Percentiles rank a stretch among this genome's conserved stretches.
Conservation (phyloP, 2,113 vertebrate species). For the Bubalus kerabau region DNA sequence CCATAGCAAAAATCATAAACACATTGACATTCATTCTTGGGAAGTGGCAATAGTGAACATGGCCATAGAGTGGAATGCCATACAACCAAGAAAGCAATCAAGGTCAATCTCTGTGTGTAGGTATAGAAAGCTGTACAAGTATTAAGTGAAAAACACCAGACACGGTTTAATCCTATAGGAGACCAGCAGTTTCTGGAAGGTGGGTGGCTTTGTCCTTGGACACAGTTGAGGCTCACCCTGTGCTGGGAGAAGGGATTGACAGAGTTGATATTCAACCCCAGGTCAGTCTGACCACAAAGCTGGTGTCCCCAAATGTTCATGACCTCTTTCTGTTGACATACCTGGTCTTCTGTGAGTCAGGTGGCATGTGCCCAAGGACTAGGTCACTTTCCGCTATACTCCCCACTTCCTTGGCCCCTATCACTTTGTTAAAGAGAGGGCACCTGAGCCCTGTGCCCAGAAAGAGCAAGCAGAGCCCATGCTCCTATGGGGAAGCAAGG, state of each 20-base stretch:
- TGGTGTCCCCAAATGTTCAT: neutral
- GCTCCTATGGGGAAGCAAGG: neutral
- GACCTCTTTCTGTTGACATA: neutral
- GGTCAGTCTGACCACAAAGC: neutral
- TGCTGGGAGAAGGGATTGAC: neutral
- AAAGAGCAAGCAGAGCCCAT: neutral
- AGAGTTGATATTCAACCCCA: neutral
- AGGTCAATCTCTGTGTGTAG: neutral
- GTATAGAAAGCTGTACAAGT: neutral
- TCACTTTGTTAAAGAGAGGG: neutral
- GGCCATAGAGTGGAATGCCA: rapidly evolving
- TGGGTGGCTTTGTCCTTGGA: neutral
- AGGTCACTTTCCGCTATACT: neutral
- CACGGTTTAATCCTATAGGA: neutral
- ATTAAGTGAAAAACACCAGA: neutral
- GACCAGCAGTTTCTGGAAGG: neutral
- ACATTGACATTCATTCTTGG: neutral
- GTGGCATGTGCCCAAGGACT: neutral
- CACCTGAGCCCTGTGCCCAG: neutral
- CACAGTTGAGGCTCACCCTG: neutral
- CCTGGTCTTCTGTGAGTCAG: neutral
- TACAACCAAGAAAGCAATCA: neutral
- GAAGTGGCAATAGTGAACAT: neutral
- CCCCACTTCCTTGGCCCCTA: neutral
- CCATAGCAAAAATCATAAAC: neutral